Percentiles rank a stretch among this genome's conserved stretches.
These are phyloP conservation scores for Ivindomyrus marchei DNA, from an alignment of 2,113 vertebrate species.

Conservation along the genomic window DNA sequence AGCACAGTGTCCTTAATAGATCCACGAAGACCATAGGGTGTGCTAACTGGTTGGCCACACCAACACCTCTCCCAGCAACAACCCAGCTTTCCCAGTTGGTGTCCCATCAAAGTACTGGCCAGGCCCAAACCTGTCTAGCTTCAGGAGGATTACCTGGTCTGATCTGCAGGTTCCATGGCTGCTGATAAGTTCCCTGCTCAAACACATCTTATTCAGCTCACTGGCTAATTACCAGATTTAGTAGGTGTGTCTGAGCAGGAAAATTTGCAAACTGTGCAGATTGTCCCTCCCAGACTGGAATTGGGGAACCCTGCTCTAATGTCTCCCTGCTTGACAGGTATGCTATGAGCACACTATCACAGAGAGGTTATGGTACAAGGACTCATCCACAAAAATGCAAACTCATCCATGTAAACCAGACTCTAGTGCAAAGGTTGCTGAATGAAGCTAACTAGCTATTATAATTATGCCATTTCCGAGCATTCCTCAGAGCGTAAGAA, in stretches of 20 bases:
- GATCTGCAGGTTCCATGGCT: neutral
- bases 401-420: neutral
- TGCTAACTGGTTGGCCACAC: neutral
- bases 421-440: neutral
- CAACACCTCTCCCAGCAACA: neutral
- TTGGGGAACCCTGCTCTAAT: neutral
- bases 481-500: neutral
- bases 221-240: neutral
- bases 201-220: neutral
- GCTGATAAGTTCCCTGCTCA: neutral
- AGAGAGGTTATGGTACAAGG: neutral
- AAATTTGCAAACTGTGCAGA: neutral
- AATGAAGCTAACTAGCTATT: neutral
- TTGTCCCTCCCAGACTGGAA: neutral
- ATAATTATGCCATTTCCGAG: neutral
- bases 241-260: neutral
- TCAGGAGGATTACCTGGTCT: neutral
- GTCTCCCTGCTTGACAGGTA: neutral
- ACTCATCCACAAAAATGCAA: neutral
- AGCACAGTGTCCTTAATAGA: neutral
- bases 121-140: neutral
- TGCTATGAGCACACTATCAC: neutral
- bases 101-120: neutral
- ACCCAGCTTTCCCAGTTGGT: neutral
- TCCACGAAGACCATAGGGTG: neutral